Base-by-base conservation (phyloP, 2,888 invertebrate genomes). In the Leptarthrus brevirostris region DNA sequence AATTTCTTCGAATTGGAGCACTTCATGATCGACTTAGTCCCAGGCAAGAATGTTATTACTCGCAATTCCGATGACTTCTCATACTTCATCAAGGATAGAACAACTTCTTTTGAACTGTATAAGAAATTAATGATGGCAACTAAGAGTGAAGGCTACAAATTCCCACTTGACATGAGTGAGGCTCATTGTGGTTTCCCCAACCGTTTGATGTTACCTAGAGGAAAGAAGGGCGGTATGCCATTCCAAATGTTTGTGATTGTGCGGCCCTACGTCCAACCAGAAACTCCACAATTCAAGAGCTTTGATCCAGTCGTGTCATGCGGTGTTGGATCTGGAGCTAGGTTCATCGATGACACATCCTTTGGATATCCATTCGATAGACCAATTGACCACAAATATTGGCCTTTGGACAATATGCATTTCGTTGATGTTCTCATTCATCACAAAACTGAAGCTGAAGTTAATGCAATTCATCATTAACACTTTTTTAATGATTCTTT, bases 361-460 rank as follows among this genome's bases (percentile, higher is more conserved):
- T 86, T 90, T 79, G 92, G 91, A 71, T 93, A 89, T 87, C 93
- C 93, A 78, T 88, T 93, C 82, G 92, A 94, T 81, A 89, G 91
- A 76, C 87, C 87, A 8, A 87, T 91, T 78, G 86, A 89, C 54
- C 86, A 88, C 40, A 84, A 85, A 66, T 86, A 87, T 79, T 92
- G 90, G 86, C 86, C 87, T 79, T 89, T 52, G 5, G 88, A 91
- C 4, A 92, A 93, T 86, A 89, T 90, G 86, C 88, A 87, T 82
- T 90, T 91, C 82, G 86, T 90, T 77, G 90, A 91, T 77, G 87
- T 90, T 0, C 85, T 86, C 76, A 87, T 92, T 79, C 91, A 87
- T 86, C 91, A 92, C 84, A 90, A 90, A 80, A 87, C 86, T 58
- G 85, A 87, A 75, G 79, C 81, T 78, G 85, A 84, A 61, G 75